These are phyloP conservation scores for Myodes glareolus DNA, from an alignment of 2,113 vertebrate species.

Conservation along the genomic window DNA sequence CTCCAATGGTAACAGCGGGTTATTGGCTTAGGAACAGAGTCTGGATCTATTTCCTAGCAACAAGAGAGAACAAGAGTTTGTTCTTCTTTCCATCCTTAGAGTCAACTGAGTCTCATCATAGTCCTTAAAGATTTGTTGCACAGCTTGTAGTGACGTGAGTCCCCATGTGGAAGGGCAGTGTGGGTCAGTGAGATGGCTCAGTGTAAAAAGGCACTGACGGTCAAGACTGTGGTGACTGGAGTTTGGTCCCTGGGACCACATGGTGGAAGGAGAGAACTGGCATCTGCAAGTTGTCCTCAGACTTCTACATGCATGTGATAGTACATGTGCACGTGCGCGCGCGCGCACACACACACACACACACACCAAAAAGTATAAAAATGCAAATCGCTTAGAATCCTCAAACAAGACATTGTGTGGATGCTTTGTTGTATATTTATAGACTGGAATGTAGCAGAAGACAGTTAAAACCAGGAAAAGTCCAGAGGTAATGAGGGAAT, in stretches of 20 bases:
- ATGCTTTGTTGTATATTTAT: constrained; percentile 95
- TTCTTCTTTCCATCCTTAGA: constrained; percentile 93
- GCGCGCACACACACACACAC: neutral
- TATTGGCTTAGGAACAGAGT: constrained; percentile 90
- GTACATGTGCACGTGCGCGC: neutral
- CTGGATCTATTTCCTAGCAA: constrained; percentile 93
- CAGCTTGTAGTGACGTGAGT: constrained; percentile 95
- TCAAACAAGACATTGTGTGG: constrained; percentile 93
- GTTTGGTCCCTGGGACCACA: neutral
- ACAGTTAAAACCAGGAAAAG: constrained; percentile 94
- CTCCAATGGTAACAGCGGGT: constrained; percentile 90
- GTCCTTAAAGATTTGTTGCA: constrained; percentile 93
- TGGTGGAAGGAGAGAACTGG: neutral
- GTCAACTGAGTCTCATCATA: constrained; percentile 89
- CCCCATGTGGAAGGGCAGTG: constrained; percentile 86
- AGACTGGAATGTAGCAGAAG: constrained; percentile 90
- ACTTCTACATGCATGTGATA: neutral
- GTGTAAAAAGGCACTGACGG: neutral
- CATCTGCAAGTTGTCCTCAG: neutral
- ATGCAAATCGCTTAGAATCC: constrained; percentile 91
- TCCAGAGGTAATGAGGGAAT: constrained; percentile 97
- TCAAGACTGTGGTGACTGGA: neutral
- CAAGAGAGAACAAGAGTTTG: constrained; percentile 93
- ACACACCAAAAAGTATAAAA: constrained; percentile 85
- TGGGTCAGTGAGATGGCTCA: neutral